These are phyloP conservation scores for Hartigia nigra DNA, from an alignment of 2,888 invertebrate genomes.

Conservation along the genomic window DNA sequence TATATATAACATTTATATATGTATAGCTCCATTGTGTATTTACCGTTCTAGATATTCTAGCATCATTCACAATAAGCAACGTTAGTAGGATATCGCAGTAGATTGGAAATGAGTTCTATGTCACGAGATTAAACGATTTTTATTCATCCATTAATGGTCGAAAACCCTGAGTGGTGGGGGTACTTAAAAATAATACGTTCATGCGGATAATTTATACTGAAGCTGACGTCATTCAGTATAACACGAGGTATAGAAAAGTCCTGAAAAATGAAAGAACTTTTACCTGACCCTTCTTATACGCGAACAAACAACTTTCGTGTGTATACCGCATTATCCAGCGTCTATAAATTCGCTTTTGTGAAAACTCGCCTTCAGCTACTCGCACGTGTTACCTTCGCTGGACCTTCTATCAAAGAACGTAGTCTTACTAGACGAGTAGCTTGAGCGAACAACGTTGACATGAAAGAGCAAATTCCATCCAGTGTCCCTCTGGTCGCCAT, in stretches of 20 bases:
- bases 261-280: slow-evolving; percentile 36
- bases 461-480: slow-evolving; percentile 29
- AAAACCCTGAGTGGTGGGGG: not conserved
- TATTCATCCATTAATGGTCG: not conserved
- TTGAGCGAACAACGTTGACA: slow-evolving; percentile 14
- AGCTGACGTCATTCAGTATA: not conserved
- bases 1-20: not conserved
- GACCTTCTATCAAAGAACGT: slow-evolving; percentile 3
- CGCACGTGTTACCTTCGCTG: not conserved
- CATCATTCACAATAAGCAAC: not conserved
- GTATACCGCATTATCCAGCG: slow-evolving; percentile 33
- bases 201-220: not conserved
- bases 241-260: slow-evolving; percentile 24
- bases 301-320: slow-evolving; percentile 35
- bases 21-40: too few relatives aligned
- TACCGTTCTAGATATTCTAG: not conserved
- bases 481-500: not conserved
- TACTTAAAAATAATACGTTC: not conserved
- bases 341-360: slow-evolving; percentile 10
- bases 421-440: not conserved
- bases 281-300: slow-evolving; percentile 33
- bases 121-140: not conserved
- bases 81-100: too few relatives aligned
- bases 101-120: not conserved
- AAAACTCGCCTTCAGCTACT: not conserved